phyloP scores from a whole-genome alignment of 2,888 invertebrate genomes.

The Globia sparganii region DNA sequence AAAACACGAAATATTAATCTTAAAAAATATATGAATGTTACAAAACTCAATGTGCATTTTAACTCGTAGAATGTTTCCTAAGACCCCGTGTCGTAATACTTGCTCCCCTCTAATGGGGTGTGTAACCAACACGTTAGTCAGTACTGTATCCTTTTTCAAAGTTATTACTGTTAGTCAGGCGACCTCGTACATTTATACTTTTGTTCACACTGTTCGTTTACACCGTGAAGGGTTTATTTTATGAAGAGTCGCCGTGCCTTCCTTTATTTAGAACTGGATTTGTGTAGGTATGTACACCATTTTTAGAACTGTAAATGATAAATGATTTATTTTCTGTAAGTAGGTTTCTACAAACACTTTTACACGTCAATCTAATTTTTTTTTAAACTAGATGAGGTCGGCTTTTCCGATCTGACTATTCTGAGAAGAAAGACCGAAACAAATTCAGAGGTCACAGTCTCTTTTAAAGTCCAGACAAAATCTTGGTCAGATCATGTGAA shows the following conservation, averaged over 20 bases:
- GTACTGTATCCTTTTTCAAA: slow-evolving; percentile 34
- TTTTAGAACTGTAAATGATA: too few relatives aligned
- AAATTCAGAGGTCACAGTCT: too few relatives aligned
- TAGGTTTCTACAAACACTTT: too few relatives aligned
- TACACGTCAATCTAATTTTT: too few relatives aligned
- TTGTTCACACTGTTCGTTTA: slow-evolving; percentile 23
- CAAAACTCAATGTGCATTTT: slow-evolving; percentile 8
- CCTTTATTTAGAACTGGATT: neutral
- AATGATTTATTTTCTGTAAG: too few relatives aligned
- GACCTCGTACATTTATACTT: slow-evolving; percentile 15
- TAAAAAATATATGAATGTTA: neutral
- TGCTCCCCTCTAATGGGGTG: slow-evolving; percentile 43
- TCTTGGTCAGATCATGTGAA: too few relatives aligned
- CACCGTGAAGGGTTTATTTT: slow-evolving; percentile 8
- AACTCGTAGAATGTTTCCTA: slow-evolving; percentile 35
- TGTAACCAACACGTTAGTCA: slow-evolving; percentile 47
- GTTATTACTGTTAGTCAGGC: slow-evolving; percentile 57
- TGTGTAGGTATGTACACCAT: neutral
- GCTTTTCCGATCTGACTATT: too few relatives aligned
- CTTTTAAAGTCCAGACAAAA: too few relatives aligned
- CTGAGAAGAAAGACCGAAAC: too few relatives aligned
- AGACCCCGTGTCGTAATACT: neutral
- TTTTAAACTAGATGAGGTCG: too few relatives aligned
- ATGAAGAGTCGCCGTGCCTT: slow-evolving; percentile 5
- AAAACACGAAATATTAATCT: neutral